Evolutionary conservation across 2,888 invertebrate genomes (phyloP), one percentile per base, ranked within the genome.

Genomic region (Brachypterus glaber): DNA sequence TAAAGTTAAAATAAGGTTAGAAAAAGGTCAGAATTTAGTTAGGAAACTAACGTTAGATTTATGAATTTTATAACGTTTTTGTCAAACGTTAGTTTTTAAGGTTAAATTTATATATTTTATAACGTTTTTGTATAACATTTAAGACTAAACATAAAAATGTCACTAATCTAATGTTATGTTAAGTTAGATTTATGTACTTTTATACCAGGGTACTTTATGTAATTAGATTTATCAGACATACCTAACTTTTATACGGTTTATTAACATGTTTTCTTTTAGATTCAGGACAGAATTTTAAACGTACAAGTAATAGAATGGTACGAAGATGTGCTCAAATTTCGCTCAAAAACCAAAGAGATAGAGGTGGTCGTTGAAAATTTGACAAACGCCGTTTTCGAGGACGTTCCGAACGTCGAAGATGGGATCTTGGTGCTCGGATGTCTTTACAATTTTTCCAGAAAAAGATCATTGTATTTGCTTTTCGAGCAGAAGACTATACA

Each of bases 281-380:
- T 79, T 1, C 72, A 77, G 21, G 57, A 69, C 13, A 73, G 74
- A 16, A 82, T 91, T 42, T 64, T 88, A n/a, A 76, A 84, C 50
- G 85, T 90, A 0, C 82, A 84, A 57, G 76, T 77, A 18, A 74
- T 80, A 0, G 76, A 77, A n/a, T 92, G 92, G 92, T 82, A 82
- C 59, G 82, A 84, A 50, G 78, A 80, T 45, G 76, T 82, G 53
- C 63, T 76, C 30, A 66, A 68, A 48, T 81, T 79, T 53, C 69
- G 75, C 37, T 64, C 66, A 2, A 64, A 71, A 35, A 72, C 78
- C 50, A 77, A 76, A 54, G 75, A 77, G 47, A 73, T 79, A 37
- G 79, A 80, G 64, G 74, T 86, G 47, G 83, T 86, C 48, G 77
- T 90, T 48, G 86, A 89, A 60, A 89, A 90, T 57, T 69, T 90